phyloP scores from a whole-genome alignment of 2,113 vertebrate genomes.

The Ranitomeya imitator region DNA sequence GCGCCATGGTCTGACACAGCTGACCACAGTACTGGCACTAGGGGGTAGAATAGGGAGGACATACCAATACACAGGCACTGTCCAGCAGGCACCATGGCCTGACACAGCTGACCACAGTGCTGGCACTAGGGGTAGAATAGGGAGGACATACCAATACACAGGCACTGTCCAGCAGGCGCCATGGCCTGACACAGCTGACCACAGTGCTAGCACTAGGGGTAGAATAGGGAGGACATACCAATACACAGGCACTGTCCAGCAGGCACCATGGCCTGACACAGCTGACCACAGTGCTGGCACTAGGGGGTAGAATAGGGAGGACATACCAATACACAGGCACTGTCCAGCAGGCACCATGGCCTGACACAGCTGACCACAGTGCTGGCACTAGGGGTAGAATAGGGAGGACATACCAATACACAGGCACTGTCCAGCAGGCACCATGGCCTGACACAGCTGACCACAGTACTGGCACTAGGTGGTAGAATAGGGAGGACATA shows the following conservation, averaged over 20 bases:
- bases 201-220: too few species aligned
- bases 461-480: too few species aligned
- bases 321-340: constrained; percentile 84
- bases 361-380: too few species aligned
- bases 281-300: too few species aligned
- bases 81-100: constrained; percentile 92
- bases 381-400: too few species aligned
- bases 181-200: too few species aligned
- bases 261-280: constrained; percentile 81
- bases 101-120: too few species aligned
- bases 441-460: too few species aligned
- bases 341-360: constrained; percentile 90
- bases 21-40: too few species aligned
- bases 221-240: constrained; percentile 66
- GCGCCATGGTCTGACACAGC: constrained; percentile 65
- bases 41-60: neutral
- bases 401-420: constrained; percentile 74
- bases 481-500: constrained; percentile 59
- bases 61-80: constrained; percentile 86
- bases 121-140: neutral
- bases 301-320: neutral
- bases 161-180: constrained; percentile 85
- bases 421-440: constrained; percentile 89
- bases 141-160: constrained; percentile 80
- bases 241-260: constrained; percentile 85